phyloP scores from a whole-genome alignment of 2,888 invertebrate genomes.

The Thecophora atra region DNA sequence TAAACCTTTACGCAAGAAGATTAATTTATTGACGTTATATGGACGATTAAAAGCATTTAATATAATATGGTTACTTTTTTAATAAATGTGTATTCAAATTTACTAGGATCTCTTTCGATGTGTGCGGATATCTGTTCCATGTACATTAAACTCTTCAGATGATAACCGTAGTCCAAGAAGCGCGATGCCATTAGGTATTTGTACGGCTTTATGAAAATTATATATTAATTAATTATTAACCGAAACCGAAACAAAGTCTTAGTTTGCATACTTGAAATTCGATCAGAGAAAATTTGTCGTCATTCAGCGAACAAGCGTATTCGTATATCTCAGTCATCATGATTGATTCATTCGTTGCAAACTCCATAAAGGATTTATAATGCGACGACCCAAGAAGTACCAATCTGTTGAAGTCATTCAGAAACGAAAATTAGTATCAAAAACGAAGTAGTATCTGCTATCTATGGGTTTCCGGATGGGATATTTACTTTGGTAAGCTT shows the following conservation, averaged over 20 bases:
- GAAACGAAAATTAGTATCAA: neutral
- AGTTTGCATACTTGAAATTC: constrained; percentile 74
- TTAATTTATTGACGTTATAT: neutral
- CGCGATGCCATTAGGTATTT: constrained; percentile 84
- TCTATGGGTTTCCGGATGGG: no score
- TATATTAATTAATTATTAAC: neutral
- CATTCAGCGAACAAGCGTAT: constrained; percentile 85
- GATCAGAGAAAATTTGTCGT: constrained; percentile 76
- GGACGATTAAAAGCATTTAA: constrained; percentile 3
- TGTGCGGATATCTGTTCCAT: constrained; percentile 80
- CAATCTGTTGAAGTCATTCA: constrained; percentile 69
- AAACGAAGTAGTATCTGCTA: no score
- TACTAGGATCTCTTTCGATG: constrained; percentile 70
- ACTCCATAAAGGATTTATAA: constrained; percentile 71
- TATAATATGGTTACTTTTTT: constrained; percentile 63
- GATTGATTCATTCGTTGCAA: constrained; percentile 84
- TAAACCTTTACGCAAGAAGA: constrained; percentile 59
- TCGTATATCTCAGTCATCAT: constrained; percentile 96
- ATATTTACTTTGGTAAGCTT: constrained; percentile 55
- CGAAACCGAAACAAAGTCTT: neutral
- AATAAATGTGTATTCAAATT: constrained; percentile 68
- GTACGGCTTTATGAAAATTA: constrained; percentile 72
- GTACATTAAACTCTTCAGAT: constrained; percentile 84
- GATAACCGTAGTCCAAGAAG: constrained; percentile 80
- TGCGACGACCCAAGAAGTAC: constrained; percentile 83